phyloP scores from a whole-genome alignment of 1,140 invertebrate species.

The Anoplophora glabripennis region DNA sequence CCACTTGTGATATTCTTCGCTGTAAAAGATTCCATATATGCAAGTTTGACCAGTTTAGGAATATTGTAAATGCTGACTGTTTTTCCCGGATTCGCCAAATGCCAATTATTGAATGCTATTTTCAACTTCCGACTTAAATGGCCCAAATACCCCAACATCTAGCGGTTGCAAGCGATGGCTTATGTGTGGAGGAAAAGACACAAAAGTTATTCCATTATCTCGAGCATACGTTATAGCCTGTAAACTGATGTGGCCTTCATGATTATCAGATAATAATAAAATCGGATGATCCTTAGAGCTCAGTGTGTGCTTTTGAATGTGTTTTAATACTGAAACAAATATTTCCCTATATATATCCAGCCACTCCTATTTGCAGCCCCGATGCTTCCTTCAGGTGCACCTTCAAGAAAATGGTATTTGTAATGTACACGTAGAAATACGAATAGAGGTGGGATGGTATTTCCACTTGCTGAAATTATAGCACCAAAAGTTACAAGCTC shows the following conservation, averaged over 20 bases:
- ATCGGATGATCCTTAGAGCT: slow-evolving; percentile 43
- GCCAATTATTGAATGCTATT: slow-evolving; percentile 33
- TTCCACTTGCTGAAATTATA: slow-evolving; percentile 45
- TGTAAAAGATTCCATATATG: slow-evolving; percentile 43
- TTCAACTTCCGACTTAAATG: slow-evolving; percentile 43
- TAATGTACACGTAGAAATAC: slow-evolving; percentile 45
- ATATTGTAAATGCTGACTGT: slow-evolving; percentile 43
- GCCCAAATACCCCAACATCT: slow-evolving; percentile 42
- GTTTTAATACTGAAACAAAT: slow-evolving; percentile 36
- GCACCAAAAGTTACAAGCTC: slow-evolving; percentile 45
- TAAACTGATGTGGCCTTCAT: slow-evolving; percentile 44
- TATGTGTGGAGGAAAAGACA: slow-evolving; percentile 39
- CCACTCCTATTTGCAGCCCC: slow-evolving; percentile 48
- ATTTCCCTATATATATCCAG: slow-evolving; percentile 48
- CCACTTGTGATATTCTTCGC: slow-evolving; percentile 35
- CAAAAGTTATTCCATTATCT: slow-evolving; percentile 40
- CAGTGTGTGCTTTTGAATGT: slow-evolving; percentile 46
- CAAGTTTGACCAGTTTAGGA: slow-evolving; percentile 40
- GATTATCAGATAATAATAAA: slow-evolving; percentile 48
- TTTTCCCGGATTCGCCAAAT: slow-evolving; percentile 20
- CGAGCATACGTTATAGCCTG: slow-evolving; percentile 33
- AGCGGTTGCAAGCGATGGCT: slow-evolving; percentile 45
- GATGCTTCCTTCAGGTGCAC: slow-evolving; percentile 43
- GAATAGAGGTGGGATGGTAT: slow-evolving; percentile 45
- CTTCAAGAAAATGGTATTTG: slow-evolving; percentile 43